Evolutionary conservation across 2,113 vertebrate species (phyloP).

Genomic region (Capreolus pygargus): DNA sequence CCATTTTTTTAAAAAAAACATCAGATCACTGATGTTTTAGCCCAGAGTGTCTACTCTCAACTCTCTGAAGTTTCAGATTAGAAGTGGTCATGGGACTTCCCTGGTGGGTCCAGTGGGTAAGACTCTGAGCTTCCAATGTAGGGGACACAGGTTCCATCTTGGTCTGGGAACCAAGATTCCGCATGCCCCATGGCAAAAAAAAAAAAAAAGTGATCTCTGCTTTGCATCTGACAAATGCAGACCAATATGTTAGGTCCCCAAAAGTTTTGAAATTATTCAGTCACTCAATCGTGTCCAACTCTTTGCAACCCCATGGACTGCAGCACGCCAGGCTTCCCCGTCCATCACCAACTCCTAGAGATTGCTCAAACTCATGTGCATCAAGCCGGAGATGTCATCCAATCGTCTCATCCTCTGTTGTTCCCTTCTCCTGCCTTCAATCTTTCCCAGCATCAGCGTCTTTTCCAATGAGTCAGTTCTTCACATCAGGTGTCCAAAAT

Average conservation of each 20-base stretch:
- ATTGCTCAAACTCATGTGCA: background rate
- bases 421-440: background rate
- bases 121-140: background rate
- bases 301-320: background rate
- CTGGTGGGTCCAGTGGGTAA: background rate
- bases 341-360: background rate
- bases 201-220: background rate
- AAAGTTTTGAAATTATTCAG: background rate
- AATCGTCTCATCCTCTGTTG: background rate
- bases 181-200: background rate
- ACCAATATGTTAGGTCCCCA: background rate
- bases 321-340: background rate
- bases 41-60: background rate
- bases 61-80: background rate
- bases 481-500: background rate
- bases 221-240: background rate
- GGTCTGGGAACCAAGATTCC: background rate
- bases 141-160: background rate
- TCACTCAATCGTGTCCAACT: background rate
- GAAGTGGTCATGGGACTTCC: background rate
- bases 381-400: background rate
- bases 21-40: background rate
- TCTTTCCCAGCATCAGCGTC: background rate
- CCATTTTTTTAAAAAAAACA: background rate
- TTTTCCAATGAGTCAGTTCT: background rate